Evolutionary conservation across 2,888 invertebrate species (phyloP).

Genomic region (Andrena chrysosceles): DNA sequence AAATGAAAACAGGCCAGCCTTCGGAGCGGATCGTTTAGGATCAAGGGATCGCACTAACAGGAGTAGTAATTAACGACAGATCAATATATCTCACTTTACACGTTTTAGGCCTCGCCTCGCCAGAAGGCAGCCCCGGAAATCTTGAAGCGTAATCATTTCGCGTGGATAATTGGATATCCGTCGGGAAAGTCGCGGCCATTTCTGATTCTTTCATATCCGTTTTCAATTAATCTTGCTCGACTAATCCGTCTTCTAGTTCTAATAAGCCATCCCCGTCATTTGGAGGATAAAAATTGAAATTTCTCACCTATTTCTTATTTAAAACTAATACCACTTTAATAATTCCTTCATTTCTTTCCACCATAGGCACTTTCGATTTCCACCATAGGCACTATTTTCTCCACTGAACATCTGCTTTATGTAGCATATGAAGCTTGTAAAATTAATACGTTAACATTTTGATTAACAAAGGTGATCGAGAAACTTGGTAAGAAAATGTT

Average conservation of each 20-base stretch:
- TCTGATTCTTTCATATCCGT: not conserved
- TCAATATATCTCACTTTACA: conserved; percentile 49
- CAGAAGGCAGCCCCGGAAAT: not conserved
- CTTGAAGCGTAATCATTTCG: conserved; percentile 12
- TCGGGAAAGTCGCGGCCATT: not conserved
- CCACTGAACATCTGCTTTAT: too few species aligned
- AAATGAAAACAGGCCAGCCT: not conserved
- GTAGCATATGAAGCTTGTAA: too few species aligned
- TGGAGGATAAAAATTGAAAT: too few species aligned
- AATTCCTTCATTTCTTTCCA: too few species aligned
- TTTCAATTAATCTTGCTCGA: not conserved
- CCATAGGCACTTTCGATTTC: too few species aligned
- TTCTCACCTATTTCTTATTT: too few species aligned
- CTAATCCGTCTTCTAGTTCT: not conserved
- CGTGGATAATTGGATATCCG: conserved; percentile 21
- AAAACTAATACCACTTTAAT: too few species aligned
- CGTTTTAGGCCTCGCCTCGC: not conserved
- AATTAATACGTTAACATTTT: not conserved
- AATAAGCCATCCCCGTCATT: too few species aligned
- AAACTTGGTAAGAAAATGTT: not conserved
- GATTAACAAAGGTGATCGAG: not conserved
- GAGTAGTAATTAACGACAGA: conserved; percentile 34
- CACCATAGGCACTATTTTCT: too few species aligned
- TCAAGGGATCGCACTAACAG: conserved; percentile 13
- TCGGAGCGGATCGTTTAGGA: conserved; percentile 31